Percentiles rank a stretch among this genome's conserved stretches.
Conservation (phyloP, 1,140 invertebrate species). For the Cyclargus thomasi region DNA sequence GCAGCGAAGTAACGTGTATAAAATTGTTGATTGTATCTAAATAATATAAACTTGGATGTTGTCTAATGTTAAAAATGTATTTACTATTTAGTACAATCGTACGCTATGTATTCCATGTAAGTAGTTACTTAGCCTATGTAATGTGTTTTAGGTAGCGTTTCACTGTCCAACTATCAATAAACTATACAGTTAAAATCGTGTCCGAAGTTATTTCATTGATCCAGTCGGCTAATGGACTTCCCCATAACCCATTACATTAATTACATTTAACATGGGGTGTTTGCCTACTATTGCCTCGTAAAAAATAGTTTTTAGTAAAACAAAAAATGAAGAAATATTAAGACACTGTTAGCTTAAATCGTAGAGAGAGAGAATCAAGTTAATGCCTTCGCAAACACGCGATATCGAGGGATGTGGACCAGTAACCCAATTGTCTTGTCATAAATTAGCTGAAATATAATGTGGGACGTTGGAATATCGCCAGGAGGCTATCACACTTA, state of each 20-base stretch:
- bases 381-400: background rate
- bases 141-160: background rate
- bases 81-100: background rate
- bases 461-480: background rate
- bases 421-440: background rate
- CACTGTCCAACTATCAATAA: background rate
- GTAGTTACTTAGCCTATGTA: background rate
- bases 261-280: background rate
- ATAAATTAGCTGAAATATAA: background rate
- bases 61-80: background rate
- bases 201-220: background rate
- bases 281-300: no score
- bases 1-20: background rate
- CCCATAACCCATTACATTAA: background rate
- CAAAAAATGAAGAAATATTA: background rate
- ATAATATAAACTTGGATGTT: background rate
- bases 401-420: background rate
- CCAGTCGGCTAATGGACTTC: background rate
- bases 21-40: background rate
- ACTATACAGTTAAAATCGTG: background rate
- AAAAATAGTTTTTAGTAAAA: no score
- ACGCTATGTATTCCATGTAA: background rate
- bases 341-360: no score
- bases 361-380: background rate
- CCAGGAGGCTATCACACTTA: background rate